phyloP scores from a whole-genome alignment of 2,113 vertebrate species.

The Crotalus helleri region DNA sequence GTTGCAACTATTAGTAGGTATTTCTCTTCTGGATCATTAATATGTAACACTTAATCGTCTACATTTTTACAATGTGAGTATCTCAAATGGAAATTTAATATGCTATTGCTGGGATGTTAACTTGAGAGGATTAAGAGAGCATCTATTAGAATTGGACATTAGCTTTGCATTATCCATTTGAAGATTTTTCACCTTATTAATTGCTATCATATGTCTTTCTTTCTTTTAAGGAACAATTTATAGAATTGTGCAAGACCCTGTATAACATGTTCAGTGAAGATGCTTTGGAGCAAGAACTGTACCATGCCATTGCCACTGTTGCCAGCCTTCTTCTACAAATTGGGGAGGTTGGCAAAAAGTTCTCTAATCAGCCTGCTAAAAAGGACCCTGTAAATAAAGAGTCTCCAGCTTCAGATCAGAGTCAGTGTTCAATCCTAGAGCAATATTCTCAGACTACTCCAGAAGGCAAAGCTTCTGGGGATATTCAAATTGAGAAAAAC shows the following conservation, averaged over 20 bases:
- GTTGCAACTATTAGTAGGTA: neutral
- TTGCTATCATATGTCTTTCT: neutral
- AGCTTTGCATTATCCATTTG: neutral
- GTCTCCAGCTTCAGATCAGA: constrained; percentile 47
- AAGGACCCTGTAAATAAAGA: constrained; percentile 65
- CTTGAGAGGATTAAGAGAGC: neutral
- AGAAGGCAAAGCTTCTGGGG: constrained; percentile 44
- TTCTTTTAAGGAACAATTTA: constrained; percentile 89
- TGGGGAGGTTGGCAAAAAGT: constrained; percentile 94
- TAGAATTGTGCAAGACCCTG: constrained; percentile 94
- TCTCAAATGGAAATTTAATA: neutral
- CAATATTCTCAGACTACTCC: constrained; percentile 48
- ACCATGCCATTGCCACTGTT: constrained; percentile 94
- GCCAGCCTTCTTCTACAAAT: constrained; percentile 92
- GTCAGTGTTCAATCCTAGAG: constrained; percentile 53
- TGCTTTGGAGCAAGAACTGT: constrained; percentile 85
- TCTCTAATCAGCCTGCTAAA: constrained; percentile 71
- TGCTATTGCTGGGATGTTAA: neutral
- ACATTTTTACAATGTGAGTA: neutral
- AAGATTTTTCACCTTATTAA: constrained; percentile 2
- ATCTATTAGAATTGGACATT: neutral
- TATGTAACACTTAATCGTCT: neutral
- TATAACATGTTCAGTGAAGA: constrained; percentile 99
- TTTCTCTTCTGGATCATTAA: neutral
- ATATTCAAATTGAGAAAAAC: constrained; percentile 52